Evolutionary conservation across 2,888 invertebrate genomes (phyloP).

Genomic region (Branchipolynoe longqiensis): DNA sequence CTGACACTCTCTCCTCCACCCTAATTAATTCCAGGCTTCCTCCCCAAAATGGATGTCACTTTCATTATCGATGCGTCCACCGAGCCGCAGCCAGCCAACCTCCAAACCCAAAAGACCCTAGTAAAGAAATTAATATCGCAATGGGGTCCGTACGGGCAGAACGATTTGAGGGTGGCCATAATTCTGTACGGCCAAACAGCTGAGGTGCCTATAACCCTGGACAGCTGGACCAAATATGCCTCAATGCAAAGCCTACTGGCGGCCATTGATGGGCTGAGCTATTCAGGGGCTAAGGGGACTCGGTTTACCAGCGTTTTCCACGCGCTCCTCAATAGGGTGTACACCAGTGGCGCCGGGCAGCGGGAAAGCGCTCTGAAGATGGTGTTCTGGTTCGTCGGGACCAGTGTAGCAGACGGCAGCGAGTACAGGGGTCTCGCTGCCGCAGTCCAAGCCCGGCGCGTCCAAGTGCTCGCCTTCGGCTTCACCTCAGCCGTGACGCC

Average conservation of each 20-base stretch:
- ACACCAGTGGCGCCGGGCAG: not conserved
- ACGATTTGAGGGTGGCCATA: not conserved
- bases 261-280: not conserved
- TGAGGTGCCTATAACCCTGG: not conserved
- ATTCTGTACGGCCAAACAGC: not conserved
- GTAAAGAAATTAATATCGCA: not conserved
- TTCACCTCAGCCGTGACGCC: too few species aligned
- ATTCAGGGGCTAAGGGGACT: not conserved
- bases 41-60: not conserved
- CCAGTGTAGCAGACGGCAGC: too few species aligned
- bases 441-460: too few species aligned
- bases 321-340: not conserved
- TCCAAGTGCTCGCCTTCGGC: too few species aligned
- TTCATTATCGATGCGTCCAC: conserved; percentile 30
- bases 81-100: not conserved
- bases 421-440: too few species aligned
- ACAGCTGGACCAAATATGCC: not conserved
- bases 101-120: not conserved
- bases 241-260: not conserved
- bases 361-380: not conserved
- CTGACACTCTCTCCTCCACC: too few species aligned
- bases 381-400: conserved; percentile 37
- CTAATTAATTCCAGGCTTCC: conserved; percentile 3
- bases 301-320: not conserved
- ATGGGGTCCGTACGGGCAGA: not conserved